Base-by-base conservation (phyloP, 2,797 vertebrate genomes). In the Anguilla anguilla region DNA sequence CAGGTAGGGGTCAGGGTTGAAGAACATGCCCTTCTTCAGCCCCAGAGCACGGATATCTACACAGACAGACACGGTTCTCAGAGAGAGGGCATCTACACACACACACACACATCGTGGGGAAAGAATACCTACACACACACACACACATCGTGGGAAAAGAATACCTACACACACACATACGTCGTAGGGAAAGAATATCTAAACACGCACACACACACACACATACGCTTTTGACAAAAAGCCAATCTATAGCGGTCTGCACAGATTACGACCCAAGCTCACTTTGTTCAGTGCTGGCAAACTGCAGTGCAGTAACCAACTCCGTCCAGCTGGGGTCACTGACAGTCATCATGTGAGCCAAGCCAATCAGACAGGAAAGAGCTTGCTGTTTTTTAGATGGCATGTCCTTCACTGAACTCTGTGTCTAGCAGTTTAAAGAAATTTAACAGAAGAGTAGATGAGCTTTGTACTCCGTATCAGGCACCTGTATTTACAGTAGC, bases 11-110 rank as follows among this genome's bases (percentile, higher is more conserved):
- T 99, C 98, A n/a, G 98, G 98, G 89, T 99, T 99, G 95, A 99
- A 99, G 95, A 99, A 99, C 98, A 99, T 99, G 82, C 98, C 98
- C 93, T 99, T 99, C 95, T 99, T 99, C 92, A 99, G 94, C 35
- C 98, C 98, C 74, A 97, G 95, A 85, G 98, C 98, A 85, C 97
- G 97, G 85, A 99, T 96, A 93, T 99, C 96, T 97, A 25, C 53
- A 88, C 93, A 93, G 87, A 57, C 19, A 28, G 93, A 93, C 87
- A 51, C 17, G 25, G 64, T 7, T 25, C 64, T 25, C 74, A 79
- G 74, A 17, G 74, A 79, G 39, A 6, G 51, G 17, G 46, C n/a
- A 55, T 51, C 43, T 51, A 25, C 82, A 53, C 2, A 83, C 43
- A 83, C 81, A n/a, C 46, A 46, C 43, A 82, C 0, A 31, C 25